A percentile compares a stretch with the other conserved stretches of the same genome.
Evolutionary conservation across 2,113 vertebrate species (phyloP).

Genomic region (Propithecus coquereli): DNA sequence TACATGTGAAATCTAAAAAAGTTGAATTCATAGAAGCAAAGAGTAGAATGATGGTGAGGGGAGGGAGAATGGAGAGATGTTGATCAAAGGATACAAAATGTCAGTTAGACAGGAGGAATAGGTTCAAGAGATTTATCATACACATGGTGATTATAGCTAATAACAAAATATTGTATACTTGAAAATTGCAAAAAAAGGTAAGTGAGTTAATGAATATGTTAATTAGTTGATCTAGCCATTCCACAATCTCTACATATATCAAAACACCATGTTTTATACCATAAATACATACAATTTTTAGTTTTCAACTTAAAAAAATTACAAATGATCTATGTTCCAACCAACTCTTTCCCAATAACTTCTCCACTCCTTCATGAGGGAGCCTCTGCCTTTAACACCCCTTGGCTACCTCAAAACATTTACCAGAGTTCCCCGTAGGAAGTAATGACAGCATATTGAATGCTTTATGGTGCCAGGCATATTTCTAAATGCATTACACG

Average conservation of each 20-base stretch:
- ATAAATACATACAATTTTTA: neutral
- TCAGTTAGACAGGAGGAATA: neutral
- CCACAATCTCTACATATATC: neutral
- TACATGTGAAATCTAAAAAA: neutral
- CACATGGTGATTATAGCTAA: neutral
- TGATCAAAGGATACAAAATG: neutral
- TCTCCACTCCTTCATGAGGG: neutral
- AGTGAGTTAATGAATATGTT: neutral
- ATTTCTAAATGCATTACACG: neutral
- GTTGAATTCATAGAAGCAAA: neutral
- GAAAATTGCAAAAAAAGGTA: neutral
- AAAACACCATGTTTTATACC: neutral
- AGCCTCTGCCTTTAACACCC: neutral
- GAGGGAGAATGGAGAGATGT: neutral
- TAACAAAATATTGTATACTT: neutral
- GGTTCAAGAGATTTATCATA: neutral
- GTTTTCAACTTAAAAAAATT: neutral
- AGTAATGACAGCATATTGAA: neutral
- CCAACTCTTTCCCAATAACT: neutral
- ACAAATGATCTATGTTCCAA: neutral
- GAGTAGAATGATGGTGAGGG: neutral
- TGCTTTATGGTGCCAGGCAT: neutral
- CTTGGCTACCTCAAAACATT: neutral
- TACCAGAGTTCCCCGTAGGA: neutral
- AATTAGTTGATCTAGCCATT: neutral